Base-by-base conservation (phyloP, 2,888 invertebrate species). In the Drosophila anomalipes region DNA sequence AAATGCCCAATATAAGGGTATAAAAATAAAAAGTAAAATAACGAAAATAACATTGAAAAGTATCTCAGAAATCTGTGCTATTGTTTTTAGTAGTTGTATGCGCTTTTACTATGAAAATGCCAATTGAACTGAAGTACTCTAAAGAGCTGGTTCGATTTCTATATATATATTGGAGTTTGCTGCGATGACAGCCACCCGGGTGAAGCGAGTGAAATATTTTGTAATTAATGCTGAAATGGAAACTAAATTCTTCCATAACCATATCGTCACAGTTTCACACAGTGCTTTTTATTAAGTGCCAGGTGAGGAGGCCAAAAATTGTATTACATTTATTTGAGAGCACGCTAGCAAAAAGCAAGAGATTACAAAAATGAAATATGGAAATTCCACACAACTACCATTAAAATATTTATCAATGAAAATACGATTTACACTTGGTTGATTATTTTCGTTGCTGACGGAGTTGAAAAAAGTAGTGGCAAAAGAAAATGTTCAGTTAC, bases 1-100 rank as follows among this genome's bases (percentile, higher is more conserved):
- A 47, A 16, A 16, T 47, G 4, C 16, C 1, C 4, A 0, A 4
- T n/a, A 9, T 9, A 26, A 26, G 22, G 9, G 47, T 16, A 26
- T 9, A 33, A 7, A 26, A 26, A n/a, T 33, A 19, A 16, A 41
- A 14, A 1, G 19, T 10, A n/a, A 44, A 70, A 22, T 12, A 33
- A 51, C 26, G 19, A 35, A 30, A 30, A 75, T 59, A 70, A 69
- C 49, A 62, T 58, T 67, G 63, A 63, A 75, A 77, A 74, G 70
- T 77, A 82, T 85, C 70, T 69, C 47, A 67, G 75, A 65, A 85
- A 85, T 77, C 73, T 77, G 66, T 62, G 59, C 72, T 67, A 78
- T 76, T 83, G 72, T 78, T 83, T 67, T 70, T 44, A 53, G 47
- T 80, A 62, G 59, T 56, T 63, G 49, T 33, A 28, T 54, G 47